Conservation (phyloP, 2,888 invertebrate genomes). For the Campoplex nolae region DNA sequence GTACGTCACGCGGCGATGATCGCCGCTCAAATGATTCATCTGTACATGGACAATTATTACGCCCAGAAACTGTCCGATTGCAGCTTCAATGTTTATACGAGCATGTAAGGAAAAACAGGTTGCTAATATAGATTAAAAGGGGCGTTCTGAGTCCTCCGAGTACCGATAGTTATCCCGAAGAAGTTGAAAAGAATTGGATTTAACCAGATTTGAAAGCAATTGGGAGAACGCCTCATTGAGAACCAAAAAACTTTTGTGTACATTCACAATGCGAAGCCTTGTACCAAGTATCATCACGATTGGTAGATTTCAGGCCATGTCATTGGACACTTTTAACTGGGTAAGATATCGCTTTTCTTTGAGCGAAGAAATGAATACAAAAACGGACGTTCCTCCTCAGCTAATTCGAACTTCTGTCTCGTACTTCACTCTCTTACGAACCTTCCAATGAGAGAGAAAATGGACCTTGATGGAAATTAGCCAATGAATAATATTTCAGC, state of each 20-base stretch:
- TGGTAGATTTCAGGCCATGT: slow-evolving; percentile 34
- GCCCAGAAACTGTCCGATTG: slow-evolving; percentile 27
- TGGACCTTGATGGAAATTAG: not conserved
- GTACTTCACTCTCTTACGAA: slow-evolving; percentile 29
- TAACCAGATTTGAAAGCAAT: slow-evolving; percentile 4
- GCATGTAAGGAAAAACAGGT: slow-evolving; percentile 12
- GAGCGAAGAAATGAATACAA: not conserved
- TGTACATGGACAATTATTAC: slow-evolving; percentile 40
- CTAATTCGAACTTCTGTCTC: slow-evolving; percentile 31
- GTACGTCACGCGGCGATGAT: not conserved
- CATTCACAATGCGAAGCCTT: slow-evolving; percentile 23
- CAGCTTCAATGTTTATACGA: slow-evolving; percentile 10
- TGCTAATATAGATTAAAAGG: not conserved
- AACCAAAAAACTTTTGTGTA: slow-evolving; percentile 13
- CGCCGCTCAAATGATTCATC: slow-evolving; percentile 7
- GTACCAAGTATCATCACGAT: slow-evolving; percentile 25
- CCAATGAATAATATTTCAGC: not conserved
- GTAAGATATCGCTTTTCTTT: slow-evolving; percentile 3
- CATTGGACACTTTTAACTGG: slow-evolving; percentile 27
- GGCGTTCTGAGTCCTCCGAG: not conserved
- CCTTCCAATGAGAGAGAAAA: slow-evolving; percentile 14
- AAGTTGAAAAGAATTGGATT: not conserved
- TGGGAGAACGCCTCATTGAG: slow-evolving; percentile 21
- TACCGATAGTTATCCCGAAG: not conserved
- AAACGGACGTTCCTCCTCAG: not conserved